phyloP scores from a whole-genome alignment of 2,113 vertebrate species.

The Himantopus leucocephalus region DNA sequence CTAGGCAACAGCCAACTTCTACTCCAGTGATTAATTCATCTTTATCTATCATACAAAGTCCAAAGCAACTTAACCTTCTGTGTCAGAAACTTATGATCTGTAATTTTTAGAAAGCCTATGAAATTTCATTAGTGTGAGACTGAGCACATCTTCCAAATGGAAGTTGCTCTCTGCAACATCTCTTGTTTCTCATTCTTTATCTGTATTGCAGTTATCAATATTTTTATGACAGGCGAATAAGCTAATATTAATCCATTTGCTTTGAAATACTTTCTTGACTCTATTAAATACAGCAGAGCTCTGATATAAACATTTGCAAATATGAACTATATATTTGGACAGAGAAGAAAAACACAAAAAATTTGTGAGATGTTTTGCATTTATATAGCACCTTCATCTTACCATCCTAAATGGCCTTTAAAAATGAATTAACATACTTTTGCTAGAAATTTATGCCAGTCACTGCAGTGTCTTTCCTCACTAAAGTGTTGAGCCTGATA shows the following conservation, averaged over 20 bases:
- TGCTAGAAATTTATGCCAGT: background rate
- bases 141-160: background rate
- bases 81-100: conserved; percentile 10
- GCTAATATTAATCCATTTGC: background rate
- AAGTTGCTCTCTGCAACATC: background rate
- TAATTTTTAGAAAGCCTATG: background rate
- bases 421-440: background rate
- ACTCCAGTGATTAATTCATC: conserved; percentile 55
- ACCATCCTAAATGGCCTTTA: background rate
- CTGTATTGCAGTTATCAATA: background rate
- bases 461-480: background rate
- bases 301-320: background rate
- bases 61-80: conserved; percentile 23
- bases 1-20: conserved; percentile 60
- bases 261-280: background rate
- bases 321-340: background rate
- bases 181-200: background rate
- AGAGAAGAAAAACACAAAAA: background rate
- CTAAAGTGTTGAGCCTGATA: background rate
- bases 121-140: background rate
- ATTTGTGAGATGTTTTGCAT: background rate
- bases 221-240: background rate
- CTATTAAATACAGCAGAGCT: background rate
- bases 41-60: conserved; percentile 32
- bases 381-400: background rate